Evolutionary conservation across 2,888 invertebrate genomes (phyloP).

Genomic region (Abrostola triplasia): DNA sequence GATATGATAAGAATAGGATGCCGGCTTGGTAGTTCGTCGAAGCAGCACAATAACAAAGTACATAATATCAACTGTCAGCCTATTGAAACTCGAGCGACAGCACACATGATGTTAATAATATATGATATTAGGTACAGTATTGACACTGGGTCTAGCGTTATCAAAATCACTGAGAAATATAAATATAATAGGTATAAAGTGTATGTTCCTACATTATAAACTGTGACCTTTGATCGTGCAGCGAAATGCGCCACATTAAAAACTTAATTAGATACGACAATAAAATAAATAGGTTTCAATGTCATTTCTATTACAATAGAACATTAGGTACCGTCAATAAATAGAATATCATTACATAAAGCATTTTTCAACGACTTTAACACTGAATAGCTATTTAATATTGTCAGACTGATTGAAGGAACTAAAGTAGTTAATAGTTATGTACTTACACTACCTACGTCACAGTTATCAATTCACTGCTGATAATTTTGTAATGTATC

Average conservation of each 20-base stretch:
- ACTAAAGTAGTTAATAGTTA: not conserved
- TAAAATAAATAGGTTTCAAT: constrained; percentile 49
- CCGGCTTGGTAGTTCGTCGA: constrained; percentile 65
- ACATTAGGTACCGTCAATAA: constrained; percentile 16
- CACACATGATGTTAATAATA: constrained; percentile 57
- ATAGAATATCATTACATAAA: constrained; percentile 27
- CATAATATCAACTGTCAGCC: constrained; percentile 59
- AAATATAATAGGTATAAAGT: not conserved
- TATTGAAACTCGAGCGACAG: constrained; percentile 61
- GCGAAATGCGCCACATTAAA: constrained; percentile 23
- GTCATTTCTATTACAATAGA: constrained; percentile 47
- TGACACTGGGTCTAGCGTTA: constrained; percentile 40
- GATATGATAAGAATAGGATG: constrained; percentile 74
- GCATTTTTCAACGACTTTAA: constrained; percentile 29
- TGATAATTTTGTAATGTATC: too few relatives aligned
- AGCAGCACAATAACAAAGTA: constrained; percentile 63
- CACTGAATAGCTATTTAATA: not conserved
- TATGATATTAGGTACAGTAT: constrained; percentile 47
- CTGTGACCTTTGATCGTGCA: constrained; percentile 41
- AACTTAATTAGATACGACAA: constrained; percentile 29
- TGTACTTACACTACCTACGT: too few relatives aligned
- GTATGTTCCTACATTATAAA: constrained; percentile 8
- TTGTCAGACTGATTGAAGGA: not conserved
- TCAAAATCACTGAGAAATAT: constrained; percentile 24
- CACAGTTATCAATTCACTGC: too few relatives aligned